Evolutionary conservation across 2,113 vertebrate genomes (phyloP), one percentile per base, ranked within the genome.

Genomic region (Phylloscopus trochilus): DNA sequence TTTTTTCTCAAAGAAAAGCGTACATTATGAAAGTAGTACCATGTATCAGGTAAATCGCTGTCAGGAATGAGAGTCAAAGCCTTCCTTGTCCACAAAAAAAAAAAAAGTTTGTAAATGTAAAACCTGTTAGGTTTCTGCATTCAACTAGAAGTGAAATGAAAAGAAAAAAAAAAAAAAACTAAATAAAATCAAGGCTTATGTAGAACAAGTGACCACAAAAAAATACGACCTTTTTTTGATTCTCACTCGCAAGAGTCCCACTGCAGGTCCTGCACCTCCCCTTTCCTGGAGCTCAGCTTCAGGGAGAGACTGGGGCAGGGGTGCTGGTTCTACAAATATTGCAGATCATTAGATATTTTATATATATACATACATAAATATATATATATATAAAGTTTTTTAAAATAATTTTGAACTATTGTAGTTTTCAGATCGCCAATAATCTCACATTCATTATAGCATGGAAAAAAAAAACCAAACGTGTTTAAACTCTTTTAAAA

Each of bases 1-100:
- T 97, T 98, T 92, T 97, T 95, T 95, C 96, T 95, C 87, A 98
- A 97, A 98, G 90, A 97, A 97, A 98, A 98, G 91, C 94, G 55
- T 98, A 98, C 92, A 92, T 98, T 95, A 98, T 97, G 97, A 97
- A 97, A 95, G 93, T 95, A 97, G 97, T 97, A 97, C 98, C 96
- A 96, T 96, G 93, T 96, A 96, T 97, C 96, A 95, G 97, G 97
- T 97, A 97, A 96, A 97, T 84, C 94, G 89, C 98, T 98, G 96
- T 98, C 97, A 98, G 97, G 98, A 97, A 96, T 97, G 97, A 97
- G 94, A 96, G 92, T 95, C 92, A 94, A 96, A 93, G 87, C 96
- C 77, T 98, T 95, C 97, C 97, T 96, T 95, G 93, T 96, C 96
- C 96, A 96, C 85, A 95, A 86, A 90, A 81, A 76, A 85, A 74